phyloP scores from a whole-genome alignment of 2,888 invertebrate species.

The Tinea trinotella region DNA sequence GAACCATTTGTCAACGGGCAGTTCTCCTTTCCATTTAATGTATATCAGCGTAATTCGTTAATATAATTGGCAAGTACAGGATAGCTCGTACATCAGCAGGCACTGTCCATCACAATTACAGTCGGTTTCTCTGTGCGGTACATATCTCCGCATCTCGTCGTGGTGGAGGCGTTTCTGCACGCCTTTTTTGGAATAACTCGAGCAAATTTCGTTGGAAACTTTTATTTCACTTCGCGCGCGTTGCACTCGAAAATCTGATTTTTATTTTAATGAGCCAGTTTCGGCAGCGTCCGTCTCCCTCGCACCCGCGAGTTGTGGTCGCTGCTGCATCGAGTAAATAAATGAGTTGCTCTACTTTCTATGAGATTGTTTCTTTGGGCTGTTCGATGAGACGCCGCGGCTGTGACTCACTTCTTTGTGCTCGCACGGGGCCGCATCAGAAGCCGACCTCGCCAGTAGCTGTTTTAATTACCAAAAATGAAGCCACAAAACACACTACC shows the following conservation, averaged over 20 bases:
- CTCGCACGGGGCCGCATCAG: constrained; percentile 11
- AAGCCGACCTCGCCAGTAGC: constrained; percentile 7
- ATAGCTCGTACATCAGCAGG: background rate
- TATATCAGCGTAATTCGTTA: constrained; percentile 8
- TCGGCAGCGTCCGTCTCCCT: constrained; percentile 50
- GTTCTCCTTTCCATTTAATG: constrained; percentile 8
- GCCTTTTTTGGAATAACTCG: constrained; percentile 70
- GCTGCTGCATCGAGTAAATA: constrained; percentile 66
- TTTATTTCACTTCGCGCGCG: constrained; percentile 61
- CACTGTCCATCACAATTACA: constrained; percentile 36
- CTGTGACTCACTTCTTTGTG: constrained; percentile 21
- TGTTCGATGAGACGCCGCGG: constrained; percentile 37
- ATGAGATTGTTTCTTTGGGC: constrained; percentile 68
- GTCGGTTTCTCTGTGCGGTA: constrained; percentile 61
- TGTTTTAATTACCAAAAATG: constrained; percentile 13
- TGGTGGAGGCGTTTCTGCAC: constrained; percentile 55
- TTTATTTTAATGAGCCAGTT: constrained; percentile 71
- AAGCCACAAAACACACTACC: constrained; percentile 12
- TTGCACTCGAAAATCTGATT: constrained; percentile 65
- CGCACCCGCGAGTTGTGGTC: constrained; percentile 30
- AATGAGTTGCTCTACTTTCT: constrained; percentile 71
- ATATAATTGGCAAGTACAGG: constrained; percentile 6
- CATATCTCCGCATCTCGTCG: constrained; percentile 54
- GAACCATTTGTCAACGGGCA: background rate
- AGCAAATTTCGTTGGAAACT: constrained; percentile 67